Evolutionary conservation across 2,113 vertebrate species (phyloP), one percentile per base, ranked within the genome.

Genomic region (Equus quagga): DNA sequence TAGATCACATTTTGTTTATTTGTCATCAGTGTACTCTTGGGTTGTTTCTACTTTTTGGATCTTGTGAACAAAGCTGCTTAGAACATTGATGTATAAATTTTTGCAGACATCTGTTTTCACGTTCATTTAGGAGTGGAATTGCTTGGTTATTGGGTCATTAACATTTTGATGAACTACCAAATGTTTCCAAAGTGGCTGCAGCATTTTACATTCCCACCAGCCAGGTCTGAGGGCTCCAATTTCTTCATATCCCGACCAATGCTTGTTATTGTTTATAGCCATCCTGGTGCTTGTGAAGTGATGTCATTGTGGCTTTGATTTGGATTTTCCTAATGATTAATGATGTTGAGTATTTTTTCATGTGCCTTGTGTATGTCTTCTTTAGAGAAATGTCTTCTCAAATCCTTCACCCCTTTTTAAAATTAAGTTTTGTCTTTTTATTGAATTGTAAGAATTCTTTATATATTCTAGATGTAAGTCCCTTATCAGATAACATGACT

Each of bases 381-480:
- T 89, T 80, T 72, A 88, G n/a, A 73, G 65, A 89, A 89, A 44
- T 70, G 73, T 70, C 78, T 36, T 70, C 51, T 94, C 23, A 46
- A 21, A 56, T 80, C 15, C n/a, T 82, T 70, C 70, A 51, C 26
- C 36, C 5, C 3, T 70, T 81, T 84, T 88, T 21, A n/a, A 54
- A 94, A 8, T 41, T 72, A 54, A 13, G 33, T 85, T 67, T 67
- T 67, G 65, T 54, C n/a, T 31, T 89, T 81, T 89, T 62, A 33
- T 64, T n/a, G 56, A 82, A 56, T 82, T 89, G 8, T 26, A 26
- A 73, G 56, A 73, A 14, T 73, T 54, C 58, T 94, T 89, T 51
- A 26, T 44, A 73, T 89, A 28, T 73, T 82, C n/a, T 44, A 56
- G 56, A 56, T 44, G 18, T 24, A 81, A 54, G 33, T 73, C 58